Evolutionary conservation across 2,113 vertebrate species (phyloP).

Genomic region (Tupaia chinensis): DNA sequence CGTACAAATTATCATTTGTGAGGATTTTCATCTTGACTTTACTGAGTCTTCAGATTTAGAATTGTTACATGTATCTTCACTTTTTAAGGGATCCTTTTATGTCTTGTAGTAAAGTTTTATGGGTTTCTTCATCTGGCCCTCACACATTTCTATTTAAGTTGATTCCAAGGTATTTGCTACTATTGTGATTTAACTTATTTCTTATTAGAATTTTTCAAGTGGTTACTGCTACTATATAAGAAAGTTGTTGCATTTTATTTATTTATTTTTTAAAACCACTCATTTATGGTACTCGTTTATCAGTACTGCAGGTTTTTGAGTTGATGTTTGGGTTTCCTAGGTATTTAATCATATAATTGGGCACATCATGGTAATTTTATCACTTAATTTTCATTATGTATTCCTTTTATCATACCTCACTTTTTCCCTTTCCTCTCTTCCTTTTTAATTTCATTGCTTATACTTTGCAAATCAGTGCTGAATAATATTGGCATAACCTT

Average conservation of each 20-base stretch:
- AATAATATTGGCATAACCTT: not conserved
- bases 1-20: conserved; percentile 32
- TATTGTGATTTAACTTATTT: conserved; percentile 71
- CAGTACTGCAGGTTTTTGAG: not conserved
- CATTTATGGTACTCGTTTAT: not conserved
- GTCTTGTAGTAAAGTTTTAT: conserved; percentile 47
- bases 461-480: conserved; percentile 21
- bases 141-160: conserved; percentile 50
- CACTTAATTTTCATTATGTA: not conserved
- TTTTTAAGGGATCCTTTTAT: conserved; percentile 55
- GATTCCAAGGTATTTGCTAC: conserved; percentile 64
- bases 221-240: conserved; percentile 35
- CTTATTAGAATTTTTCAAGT: conserved; percentile 59
- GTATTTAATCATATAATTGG: not conserved
- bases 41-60: conserved; percentile 10
- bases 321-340: conserved; percentile 18
- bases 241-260: conserved; percentile 64
- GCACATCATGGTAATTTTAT: conserved; percentile 34
- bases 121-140: conserved; percentile 53
- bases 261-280: conserved; percentile 61
- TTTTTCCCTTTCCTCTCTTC: not conserved
- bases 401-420: not conserved
- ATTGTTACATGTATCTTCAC: not conserved
- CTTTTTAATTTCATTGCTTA: conserved; percentile 48
- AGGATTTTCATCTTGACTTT: conserved; percentile 37